These are phyloP conservation scores for Maniola jurtina DNA, from an alignment of 1,140 invertebrate genomes.

Conservation along the genomic window DNA sequence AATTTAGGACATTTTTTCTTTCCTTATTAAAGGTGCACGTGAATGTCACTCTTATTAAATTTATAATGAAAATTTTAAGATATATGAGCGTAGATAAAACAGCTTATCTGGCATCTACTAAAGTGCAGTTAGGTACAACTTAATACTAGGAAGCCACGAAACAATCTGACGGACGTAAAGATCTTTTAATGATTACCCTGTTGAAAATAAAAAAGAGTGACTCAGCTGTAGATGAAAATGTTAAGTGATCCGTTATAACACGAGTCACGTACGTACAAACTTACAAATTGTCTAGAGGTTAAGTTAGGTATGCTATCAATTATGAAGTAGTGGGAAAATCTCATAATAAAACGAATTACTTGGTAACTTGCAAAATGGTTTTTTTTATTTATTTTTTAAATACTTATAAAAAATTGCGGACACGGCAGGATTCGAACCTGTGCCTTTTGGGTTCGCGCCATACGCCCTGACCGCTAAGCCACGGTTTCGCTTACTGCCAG, in stretches of 20 bases:
- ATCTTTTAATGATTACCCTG: background rate
- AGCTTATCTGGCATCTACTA: background rate
- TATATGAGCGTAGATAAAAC: background rate
- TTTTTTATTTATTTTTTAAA: background rate
- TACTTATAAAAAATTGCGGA: no score
- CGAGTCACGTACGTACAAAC: conserved; percentile 23
- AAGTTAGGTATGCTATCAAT: no score
- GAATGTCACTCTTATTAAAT: no score
- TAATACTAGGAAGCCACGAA: conserved; percentile 11
- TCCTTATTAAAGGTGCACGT: no score
- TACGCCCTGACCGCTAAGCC: no score
- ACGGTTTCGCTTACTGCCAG: no score
- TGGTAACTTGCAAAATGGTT: background rate
- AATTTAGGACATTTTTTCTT: no score
- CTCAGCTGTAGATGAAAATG: conserved; percentile 23
- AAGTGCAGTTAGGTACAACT: background rate
- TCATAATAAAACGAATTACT: conserved; percentile 16
- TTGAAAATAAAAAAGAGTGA: conserved; percentile 16
- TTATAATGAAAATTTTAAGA: no score
- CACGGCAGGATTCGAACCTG: no score
- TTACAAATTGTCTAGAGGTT: conserved; percentile 19
- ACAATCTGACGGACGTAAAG: conserved; percentile 2
- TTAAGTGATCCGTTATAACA: conserved; percentile 22
- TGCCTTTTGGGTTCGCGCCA: no score
- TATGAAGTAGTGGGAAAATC: background rate